Evolutionary conservation across 2,888 invertebrate genomes (phyloP), one percentile per base, ranked within the genome.

Genomic region (Pachliopta kotzebuea): DNA sequence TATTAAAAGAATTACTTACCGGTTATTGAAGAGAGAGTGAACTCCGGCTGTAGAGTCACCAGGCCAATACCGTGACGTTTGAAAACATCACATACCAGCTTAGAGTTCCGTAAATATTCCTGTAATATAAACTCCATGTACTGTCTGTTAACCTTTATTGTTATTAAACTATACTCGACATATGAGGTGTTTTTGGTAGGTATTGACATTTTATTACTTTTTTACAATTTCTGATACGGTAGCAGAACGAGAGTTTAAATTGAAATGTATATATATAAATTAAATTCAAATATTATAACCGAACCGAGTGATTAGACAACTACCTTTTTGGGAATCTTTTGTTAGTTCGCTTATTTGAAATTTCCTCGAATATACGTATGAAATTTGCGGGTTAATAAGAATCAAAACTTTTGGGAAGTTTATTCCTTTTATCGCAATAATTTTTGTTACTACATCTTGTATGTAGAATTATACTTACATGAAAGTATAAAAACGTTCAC

Each of bases 1-100:
- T 37, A 14, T 37, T 37, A 53, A 53, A 54, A 21, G 50, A 20
- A 17, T 37, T 37, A 49, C 73, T 79, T 77, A 88, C 90, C 87
- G 64, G 74, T 71, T 20, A 81, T 71, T 55, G 84, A 73, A 6
- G 80, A 65, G 0, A 84, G 75, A 17, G 75, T 74, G 64, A 97
- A 98, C 83, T 98, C 98, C 0, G 98, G 97, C 79, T 98, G 98
- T 72, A 98, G 94, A 0, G 98, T 97, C 14, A 97, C 96, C 68
- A 96, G 94, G 4, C 95, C 94, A 61, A 97, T 96, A 6, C 97
- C 97, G 78, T 96, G 95, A 20, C 95, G 94, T 62, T 94, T 92
- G 79, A 98, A 96, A 77, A 96, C 96, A 26, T 94, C 93, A 37
- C 93, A 94, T 7, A 97, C 94, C 90, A 73, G 93, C 85, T 72